A percentile compares a stretch with the other conserved stretches of the same genome.
phyloP scores from a whole-genome alignment of 2,113 vertebrate species.

The Lota lota region DNA sequence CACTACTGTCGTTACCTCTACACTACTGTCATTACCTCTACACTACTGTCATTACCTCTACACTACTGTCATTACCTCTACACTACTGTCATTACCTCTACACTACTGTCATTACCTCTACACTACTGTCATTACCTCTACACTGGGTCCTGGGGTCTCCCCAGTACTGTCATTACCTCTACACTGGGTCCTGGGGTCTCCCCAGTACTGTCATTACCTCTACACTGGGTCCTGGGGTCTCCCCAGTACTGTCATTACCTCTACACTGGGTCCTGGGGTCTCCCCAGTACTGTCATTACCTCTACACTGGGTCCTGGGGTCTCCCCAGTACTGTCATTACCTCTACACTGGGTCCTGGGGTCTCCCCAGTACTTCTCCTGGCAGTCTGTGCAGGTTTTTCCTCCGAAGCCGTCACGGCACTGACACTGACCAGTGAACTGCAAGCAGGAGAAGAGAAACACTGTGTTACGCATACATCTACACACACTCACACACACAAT shows the following conservation, averaged over 20 bases:
- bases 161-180: conserved; percentile 73
- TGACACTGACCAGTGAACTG: conserved; percentile 94
- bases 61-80: background rate
- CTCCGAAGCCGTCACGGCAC: conserved; percentile 90
- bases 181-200: conserved; percentile 84
- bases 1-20: conserved; percentile 72
- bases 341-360: conserved; percentile 84
- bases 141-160: no score
- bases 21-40: background rate
- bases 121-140: background rate
- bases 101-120: no score
- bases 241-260: background rate
- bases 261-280: no score
- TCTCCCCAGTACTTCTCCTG: conserved; percentile 95
- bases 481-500: background rate
- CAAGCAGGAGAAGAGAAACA: conserved; percentile 1
- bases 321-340: conserved; percentile 62
- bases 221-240: no score
- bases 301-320: no score
- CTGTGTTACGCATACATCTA: no score
- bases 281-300: no score
- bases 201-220: no score
- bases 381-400: conserved; percentile 86
- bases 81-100: no score
- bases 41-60: background rate